Conservation (phyloP, 2,113 vertebrate genomes). For the Gobio gobio region DNA sequence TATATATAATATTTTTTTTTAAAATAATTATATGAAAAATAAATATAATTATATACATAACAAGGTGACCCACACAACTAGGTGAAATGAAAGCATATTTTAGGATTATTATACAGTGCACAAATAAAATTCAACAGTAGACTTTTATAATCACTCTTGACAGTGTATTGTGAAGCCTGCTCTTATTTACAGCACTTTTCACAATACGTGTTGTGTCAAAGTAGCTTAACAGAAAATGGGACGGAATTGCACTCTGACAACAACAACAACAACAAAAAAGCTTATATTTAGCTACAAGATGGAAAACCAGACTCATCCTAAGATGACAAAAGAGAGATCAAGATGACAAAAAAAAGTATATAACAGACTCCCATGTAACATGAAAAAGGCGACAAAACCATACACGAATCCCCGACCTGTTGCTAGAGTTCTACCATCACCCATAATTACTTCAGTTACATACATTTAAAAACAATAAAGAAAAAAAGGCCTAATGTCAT, state of each 20-base stretch:
- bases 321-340: not conserved
- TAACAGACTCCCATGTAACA: not conserved
- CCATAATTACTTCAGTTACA: slow-evolving; percentile 22
- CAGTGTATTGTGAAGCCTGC: not conserved
- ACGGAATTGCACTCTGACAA: not conserved
- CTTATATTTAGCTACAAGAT: not conserved
- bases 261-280: not conserved
- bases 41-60: not conserved
- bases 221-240: not conserved
- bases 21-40: too few species aligned
- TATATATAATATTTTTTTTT: too few species aligned
- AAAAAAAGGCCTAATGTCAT: not conserved
- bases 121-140: not conserved
- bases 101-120: not conserved
- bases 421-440: not conserved
- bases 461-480: not conserved
- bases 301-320: not conserved
- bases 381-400: not conserved
- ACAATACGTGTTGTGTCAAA: not conserved
- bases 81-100: not conserved
- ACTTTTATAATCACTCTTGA: not conserved
- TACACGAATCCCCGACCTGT: not conserved
- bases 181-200: not conserved
- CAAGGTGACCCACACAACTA: not conserved
- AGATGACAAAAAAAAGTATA: not conserved